Percentiles rank a stretch among this genome's conserved stretches.
These are phyloP conservation scores for Actenoides hombroni DNA, from an alignment of 2,113 vertebrate species.

Conservation along the genomic window DNA sequence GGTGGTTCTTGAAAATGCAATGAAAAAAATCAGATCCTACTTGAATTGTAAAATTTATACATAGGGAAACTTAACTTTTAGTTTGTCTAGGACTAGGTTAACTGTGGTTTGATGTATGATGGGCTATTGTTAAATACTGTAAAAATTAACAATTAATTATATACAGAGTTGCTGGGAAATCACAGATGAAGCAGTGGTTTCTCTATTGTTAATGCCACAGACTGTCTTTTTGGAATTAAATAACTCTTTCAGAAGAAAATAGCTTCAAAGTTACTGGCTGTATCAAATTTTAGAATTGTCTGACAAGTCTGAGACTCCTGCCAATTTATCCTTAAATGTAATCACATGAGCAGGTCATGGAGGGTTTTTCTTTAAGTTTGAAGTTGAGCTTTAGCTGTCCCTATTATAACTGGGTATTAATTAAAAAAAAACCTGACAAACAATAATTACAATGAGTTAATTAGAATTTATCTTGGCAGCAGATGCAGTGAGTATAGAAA, in stretches of 20 bases:
- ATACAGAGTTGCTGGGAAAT: conserved; percentile 3
- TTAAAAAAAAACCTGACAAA: conserved; percentile 33
- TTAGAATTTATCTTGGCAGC: conserved; percentile 41
- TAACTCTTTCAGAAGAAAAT: conserved; percentile 16
- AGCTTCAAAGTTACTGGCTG: background rate
- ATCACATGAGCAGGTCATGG: background rate
- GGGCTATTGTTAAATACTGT: background rate
- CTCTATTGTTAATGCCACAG: conserved; percentile 1
- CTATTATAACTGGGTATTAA: conserved; percentile 24
- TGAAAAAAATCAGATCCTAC: background rate
- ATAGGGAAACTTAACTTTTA: background rate
- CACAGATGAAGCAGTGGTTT: background rate
- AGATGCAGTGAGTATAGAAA: background rate
- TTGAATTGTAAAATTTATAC: background rate
- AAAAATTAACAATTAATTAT: background rate
- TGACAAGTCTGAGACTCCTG: background rate
- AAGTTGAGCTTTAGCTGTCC: conserved; percentile 5
- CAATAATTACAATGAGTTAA: conserved; percentile 26
- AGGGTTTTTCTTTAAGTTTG: background rate
- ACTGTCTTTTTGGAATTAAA: background rate
- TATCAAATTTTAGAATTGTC: conserved; percentile 9
- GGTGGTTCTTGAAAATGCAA: background rate
- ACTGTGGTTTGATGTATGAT: background rate
- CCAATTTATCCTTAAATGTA: background rate
- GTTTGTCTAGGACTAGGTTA: background rate